Base-by-base conservation (phyloP, 1,140 invertebrate genomes). In the Ceratoteleas bidentatus region DNA sequence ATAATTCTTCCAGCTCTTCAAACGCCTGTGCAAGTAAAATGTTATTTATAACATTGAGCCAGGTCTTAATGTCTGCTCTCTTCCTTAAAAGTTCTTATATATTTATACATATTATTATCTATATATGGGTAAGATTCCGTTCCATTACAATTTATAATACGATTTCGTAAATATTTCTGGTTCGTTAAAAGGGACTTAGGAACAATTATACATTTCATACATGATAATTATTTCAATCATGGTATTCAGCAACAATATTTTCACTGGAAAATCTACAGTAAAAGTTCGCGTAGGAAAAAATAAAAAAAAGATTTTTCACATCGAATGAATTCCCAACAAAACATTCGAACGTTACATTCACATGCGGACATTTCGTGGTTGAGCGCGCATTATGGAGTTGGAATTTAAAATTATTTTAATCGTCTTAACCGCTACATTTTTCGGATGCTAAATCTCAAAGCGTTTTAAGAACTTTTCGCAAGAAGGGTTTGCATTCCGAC, bases 1-100 rank as follows among this genome's bases (percentile, higher is more conserved):
- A 89, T 2, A 97, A 91, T 53, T 96, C 95, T 89, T 98, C 97
- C 61, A 99, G 92, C 86, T 98, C 97, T 89, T 98, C 97, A 87
- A 97, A 98, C 16, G 97, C 97, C 97, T 99, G 92, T 0, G 92
- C 10, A n/a, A 32, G n/a, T n/a, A 53, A 53, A 53, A 24, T 61
- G 2, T 52, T 24, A 9, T 52, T 52, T 52, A 16, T 24, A 8
- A 16, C 8, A 14, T 52, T 1, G 49, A 16, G 24, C 14, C 3
- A 5, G 9, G 15, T 7, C 24, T 52, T 24, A n/a, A 49, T 49
- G 4, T 2, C 24, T 24, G 24, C 24, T 24, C 24, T 24, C 24
- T 2, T 2, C 1, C 24, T 24, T 24, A 24, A 24, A 24, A 1
- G 24, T 40, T 40, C 8, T 40, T 40, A 11, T 40, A 40, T 10